Evolutionary conservation across 2,797 vertebrate genomes (phyloP).

Genomic region (Centropyge bicolor): DNA sequence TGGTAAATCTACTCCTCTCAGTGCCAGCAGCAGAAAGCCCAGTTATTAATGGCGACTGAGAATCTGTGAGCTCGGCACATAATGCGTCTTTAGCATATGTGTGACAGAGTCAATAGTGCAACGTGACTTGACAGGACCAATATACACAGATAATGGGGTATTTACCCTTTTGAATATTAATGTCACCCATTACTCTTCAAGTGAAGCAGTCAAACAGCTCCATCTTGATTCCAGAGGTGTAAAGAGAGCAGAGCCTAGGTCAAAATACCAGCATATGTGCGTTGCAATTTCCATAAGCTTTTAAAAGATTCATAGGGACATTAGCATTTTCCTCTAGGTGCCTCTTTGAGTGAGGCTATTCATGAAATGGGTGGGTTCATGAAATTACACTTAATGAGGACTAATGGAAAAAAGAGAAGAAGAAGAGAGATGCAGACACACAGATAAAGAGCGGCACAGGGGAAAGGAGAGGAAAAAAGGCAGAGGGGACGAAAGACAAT

Average conservation of each 20-base stretch:
- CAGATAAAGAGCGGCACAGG: neutral
- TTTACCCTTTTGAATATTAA: slow-evolving; percentile 79
- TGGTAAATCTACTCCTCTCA: slow-evolving; percentile 34
- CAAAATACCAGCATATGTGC: slow-evolving; percentile 70
- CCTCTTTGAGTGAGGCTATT: slow-evolving; percentile 53
- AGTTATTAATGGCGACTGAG: slow-evolving; percentile 53
- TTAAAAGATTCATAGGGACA: slow-evolving; percentile 81
- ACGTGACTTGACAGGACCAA: slow-evolving; percentile 44
- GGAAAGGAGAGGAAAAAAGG: neutral
- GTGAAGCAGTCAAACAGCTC: slow-evolving; percentile 45
- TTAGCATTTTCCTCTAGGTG: slow-evolving; percentile 75
- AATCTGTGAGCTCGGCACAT: slow-evolving; percentile 43
- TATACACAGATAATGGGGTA: slow-evolving; percentile 63
- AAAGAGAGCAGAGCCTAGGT: slow-evolving; percentile 72
- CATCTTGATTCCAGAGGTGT: slow-evolving; percentile 57
- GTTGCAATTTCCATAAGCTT: slow-evolving; percentile 62
- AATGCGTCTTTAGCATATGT: slow-evolving; percentile 60
- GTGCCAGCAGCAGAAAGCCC: slow-evolving; percentile 22
- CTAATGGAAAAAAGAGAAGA: slow-evolving; percentile 19
- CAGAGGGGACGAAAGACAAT: neutral
- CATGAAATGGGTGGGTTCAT: slow-evolving; percentile 62
- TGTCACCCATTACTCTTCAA: slow-evolving; percentile 68
- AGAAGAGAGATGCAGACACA: slow-evolving; percentile 23
- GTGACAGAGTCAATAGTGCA: slow-evolving; percentile 41
- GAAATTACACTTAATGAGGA: slow-evolving; percentile 58